Base-by-base conservation (phyloP, 2,888 invertebrate species). In the Andrena trimmerana region DNA sequence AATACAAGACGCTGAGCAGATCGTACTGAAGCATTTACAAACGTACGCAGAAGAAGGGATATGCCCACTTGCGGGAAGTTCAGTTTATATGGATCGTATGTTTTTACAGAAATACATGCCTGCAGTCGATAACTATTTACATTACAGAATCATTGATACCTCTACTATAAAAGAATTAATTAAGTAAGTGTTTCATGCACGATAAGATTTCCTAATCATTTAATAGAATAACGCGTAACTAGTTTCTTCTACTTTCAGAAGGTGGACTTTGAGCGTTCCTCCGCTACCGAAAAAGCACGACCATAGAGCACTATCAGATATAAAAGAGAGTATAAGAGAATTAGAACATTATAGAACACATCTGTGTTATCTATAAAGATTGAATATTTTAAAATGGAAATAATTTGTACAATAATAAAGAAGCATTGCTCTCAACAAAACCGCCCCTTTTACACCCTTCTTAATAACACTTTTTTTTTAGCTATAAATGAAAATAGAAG, bases 81-180 rank as follows among this genome's bases (percentile, higher is more conserved):
- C 97, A 69, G 96, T 99, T 2, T 97, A 98, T 90, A 96, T 97
- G 95, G 99, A 99, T 93, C 95, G 97, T 83, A 89, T 96, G 72
- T 99, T 99, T 94, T 92, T 99, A 31, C 92, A 94, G n/a, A 97
- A 97, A 94, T 96, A 97, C 92, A 98, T 99, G 97, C 98, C 98
- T 0, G 95, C 88, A 54, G 94, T 99, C 7, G 93, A 97, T 91
- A 93, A 96, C 0, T 97, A 98, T 93, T 94, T 99, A 85, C 98
- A 99, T 93, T 99, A 99, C 94, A 96, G 99, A 89, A 97, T 98
- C 63, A 96, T 99, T 85, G 99, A 99, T 95, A 98, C 99, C 2
- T 98, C 98, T 42, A 96, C 98, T 0, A 94, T 99, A 24, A 99
- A 99, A 93, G 99, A 99, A 94, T 93, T 99, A 42, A 93, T 94